Conservation (phyloP, 2,797 vertebrate genomes). For the Notamacropus eugenii region DNA sequence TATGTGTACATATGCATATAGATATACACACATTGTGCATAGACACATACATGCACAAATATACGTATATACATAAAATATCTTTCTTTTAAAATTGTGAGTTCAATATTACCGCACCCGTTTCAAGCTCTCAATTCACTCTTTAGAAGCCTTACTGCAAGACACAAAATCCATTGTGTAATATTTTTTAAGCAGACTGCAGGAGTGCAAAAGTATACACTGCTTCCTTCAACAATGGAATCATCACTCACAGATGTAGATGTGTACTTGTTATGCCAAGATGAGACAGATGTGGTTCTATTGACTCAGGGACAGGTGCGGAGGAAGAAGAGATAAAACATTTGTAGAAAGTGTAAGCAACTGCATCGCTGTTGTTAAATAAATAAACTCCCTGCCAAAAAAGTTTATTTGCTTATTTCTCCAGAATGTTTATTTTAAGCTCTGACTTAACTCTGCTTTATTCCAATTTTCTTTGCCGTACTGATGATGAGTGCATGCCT, state of each 20-base stretch:
- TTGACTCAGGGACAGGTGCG: constrained; percentile 91
- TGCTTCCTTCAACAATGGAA: constrained; percentile 87
- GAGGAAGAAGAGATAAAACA: constrained; percentile 91
- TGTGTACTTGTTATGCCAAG: constrained; percentile 89
- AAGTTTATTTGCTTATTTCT: constrained; percentile 85
- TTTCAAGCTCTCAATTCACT: constrained; percentile 83
- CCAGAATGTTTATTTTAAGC: constrained; percentile 87
- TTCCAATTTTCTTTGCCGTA: constrained; percentile 75
- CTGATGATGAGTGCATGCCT: constrained; percentile 43
- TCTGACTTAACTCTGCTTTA: constrained; percentile 79
- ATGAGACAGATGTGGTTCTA: constrained; percentile 91
- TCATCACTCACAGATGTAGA: constrained; percentile 90
- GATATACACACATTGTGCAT: neutral
- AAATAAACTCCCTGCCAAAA: constrained; percentile 89
- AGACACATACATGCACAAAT: too few species aligned
- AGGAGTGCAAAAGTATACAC: constrained; percentile 86
- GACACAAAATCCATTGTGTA: constrained; percentile 86
- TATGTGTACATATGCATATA: neutral
- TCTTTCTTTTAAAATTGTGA: constrained; percentile 66
- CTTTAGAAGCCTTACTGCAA: constrained; percentile 83
- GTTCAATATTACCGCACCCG: constrained; percentile 77
- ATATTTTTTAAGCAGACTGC: constrained; percentile 82
- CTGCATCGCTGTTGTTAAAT: constrained; percentile 88
- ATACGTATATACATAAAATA: constrained; percentile 1
- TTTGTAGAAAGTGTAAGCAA: constrained; percentile 90